These are phyloP conservation scores for Dufourea novaeangliae DNA, from an alignment of 1,140 invertebrate species.

Conservation along the genomic window DNA sequence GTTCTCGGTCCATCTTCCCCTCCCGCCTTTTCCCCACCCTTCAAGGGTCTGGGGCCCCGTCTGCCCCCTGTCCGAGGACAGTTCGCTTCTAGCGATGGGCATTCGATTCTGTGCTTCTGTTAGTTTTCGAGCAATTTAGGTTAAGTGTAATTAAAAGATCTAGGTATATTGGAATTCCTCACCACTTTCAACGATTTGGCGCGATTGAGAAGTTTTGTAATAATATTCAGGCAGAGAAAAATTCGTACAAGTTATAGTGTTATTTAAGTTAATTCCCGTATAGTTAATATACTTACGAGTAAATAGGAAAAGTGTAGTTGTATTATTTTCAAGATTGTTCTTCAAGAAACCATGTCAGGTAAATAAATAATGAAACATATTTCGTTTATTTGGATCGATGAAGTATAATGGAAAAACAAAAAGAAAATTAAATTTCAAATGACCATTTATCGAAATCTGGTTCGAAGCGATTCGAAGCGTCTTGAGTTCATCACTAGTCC, in stretches of 20 bases:
- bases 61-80: conserved; percentile 25
- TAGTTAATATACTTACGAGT: too few species aligned
- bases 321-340: too few species aligned
- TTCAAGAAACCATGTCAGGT: too few species aligned
- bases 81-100: conserved; percentile 36
- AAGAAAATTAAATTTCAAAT: too few species aligned
- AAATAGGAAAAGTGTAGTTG: too few species aligned
- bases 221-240: too few species aligned
- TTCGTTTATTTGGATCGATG: too few species aligned
- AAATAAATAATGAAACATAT: too few species aligned
- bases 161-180: background rate
- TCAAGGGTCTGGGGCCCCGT: conserved; percentile 15
- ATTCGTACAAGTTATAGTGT: too few species aligned
- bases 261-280: too few species aligned
- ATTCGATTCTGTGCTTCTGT: conserved; percentile 20
- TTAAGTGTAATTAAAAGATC: background rate
- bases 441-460: background rate
- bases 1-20: conserved; percentile 68
- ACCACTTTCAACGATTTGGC: background rate
- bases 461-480: conserved; percentile 35
- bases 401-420: too few species aligned
- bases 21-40: conserved; percentile 40
- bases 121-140: background rate
- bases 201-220: too few species aligned
- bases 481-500: conserved; percentile 46